Evolutionary conservation across 2,888 invertebrate genomes (phyloP).

Genomic region (Corythucha ciliata): DNA sequence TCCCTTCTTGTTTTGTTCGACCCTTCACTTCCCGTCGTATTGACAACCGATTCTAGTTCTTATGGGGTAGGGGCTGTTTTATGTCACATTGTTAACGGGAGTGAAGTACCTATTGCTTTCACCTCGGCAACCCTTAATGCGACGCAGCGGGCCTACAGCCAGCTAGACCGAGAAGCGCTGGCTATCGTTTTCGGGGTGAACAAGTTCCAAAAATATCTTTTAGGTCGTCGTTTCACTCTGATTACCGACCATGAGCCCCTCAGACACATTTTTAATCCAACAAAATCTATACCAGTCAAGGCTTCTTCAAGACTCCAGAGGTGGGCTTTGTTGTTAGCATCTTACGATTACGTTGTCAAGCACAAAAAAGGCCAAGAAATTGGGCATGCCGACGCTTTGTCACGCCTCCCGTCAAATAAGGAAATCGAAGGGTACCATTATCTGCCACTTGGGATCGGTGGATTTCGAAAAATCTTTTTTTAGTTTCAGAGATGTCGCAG

Average conservation of each 20-base stretch:
- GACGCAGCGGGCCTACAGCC: neutral
- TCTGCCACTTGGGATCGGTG: no score
- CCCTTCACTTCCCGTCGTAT: constrained; percentile 31
- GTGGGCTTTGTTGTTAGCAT: neutral
- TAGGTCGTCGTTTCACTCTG: neutral
- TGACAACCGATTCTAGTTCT: constrained; percentile 36
- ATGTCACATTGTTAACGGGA: constrained; percentile 23
- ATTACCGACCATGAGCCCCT: constrained; percentile 4
- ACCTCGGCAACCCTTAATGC: neutral
- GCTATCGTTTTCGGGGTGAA: constrained; percentile 13
- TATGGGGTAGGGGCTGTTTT: constrained; percentile 34
- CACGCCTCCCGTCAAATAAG: neutral
- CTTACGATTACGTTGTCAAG: neutral
- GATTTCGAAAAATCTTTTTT: no score
- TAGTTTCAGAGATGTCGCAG: no score
- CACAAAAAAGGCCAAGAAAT: constrained; percentile 1
- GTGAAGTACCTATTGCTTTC: constrained; percentile 8
- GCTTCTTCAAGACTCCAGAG: neutral
- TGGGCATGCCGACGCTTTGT: neutral
- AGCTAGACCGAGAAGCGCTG: constrained; percentile 1
- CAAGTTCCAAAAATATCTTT: constrained; percentile 11
- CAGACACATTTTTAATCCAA: constrained; percentile 1
- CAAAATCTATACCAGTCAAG: neutral
- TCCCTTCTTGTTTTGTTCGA: constrained; percentile 36
- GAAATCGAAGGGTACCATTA: no score